Evolutionary conservation across 2,113 vertebrate genomes (phyloP), one percentile per base, ranked within the genome.

Genomic region (Sinocyclocheilus maitianheensis): DNA sequence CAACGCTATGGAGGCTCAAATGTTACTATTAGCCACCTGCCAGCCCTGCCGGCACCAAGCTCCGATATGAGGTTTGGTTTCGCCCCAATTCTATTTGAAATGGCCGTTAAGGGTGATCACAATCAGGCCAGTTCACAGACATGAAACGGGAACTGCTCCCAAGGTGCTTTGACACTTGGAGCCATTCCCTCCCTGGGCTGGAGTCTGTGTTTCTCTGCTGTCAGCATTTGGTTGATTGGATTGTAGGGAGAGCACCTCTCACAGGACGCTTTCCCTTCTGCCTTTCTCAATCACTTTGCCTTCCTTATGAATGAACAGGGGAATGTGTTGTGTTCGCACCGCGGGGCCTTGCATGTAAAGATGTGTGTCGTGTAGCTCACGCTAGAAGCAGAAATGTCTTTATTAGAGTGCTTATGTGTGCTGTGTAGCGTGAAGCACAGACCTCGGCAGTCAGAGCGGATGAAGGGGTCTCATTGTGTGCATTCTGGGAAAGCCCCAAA

Each of bases 401-500:
- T 74, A 71, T 53, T 83, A 55, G 80, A 30, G 18, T n/a, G 48
- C 81, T 37, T 71, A 51, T 83, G 81, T 83, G 81, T 34, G 62
- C 60, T 55, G 34, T 71, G n/a, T 43, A 30, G 46, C 26, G 63
- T 81, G 24, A 69, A 74, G 81, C 48, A 40, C 51, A 83, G 65
- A 83, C n/a, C 51, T 72, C 46, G n/a, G 81, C 65, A 53, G 63
- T 72, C 65, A n/a, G 26, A 60, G 13, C 1, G 67, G 11, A 55
- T 55, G 81, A 83, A 83, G 81, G 81, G 69, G 48, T 83, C 69
- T 74, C 51, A 83, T 83, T 83, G 69, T 83, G 81, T 83, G 22
- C 48, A 83, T 58, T 83, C 14, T 60, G 48, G 81, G 51, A 83
- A 83, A 83, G 34, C 51, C 81, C 69, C 80, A 71, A 74, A 24